These are phyloP conservation scores for Lordiphosa fenestrarum DNA, from an alignment of 2,888 invertebrate genomes.

Conservation along the genomic window DNA sequence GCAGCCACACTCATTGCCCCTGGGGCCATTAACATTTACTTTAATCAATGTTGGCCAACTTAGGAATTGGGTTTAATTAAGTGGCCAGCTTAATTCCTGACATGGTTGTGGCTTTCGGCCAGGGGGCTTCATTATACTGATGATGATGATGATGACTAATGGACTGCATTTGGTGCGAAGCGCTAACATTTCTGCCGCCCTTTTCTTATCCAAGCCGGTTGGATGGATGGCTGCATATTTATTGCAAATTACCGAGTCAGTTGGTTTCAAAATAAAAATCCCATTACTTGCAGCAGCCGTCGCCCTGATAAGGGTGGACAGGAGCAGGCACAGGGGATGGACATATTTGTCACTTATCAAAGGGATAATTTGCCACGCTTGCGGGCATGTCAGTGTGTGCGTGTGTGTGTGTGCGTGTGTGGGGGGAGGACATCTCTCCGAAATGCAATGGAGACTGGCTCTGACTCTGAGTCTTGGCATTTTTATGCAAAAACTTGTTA, in stretches of 20 bases:
- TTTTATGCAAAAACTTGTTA: constrained; percentile 71
- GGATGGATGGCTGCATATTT: constrained; percentile 54
- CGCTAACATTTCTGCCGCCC: background rate
- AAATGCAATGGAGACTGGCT: constrained; percentile 36
- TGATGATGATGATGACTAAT: constrained; percentile 16
- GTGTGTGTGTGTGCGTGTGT: too few species aligned
- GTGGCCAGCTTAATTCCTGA: constrained; percentile 15
- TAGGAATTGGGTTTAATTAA: constrained; percentile 19
- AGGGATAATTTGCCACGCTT: constrained; percentile 71
- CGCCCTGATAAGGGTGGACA: constrained; percentile 51
- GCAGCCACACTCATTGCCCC: background rate
- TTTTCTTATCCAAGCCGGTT: constrained; percentile 15
- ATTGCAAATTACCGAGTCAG: constrained; percentile 65
- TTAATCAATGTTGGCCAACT: background rate
- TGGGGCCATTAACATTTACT: constrained; percentile 12
- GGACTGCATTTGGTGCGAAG: constrained; percentile 1
- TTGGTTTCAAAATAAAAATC: constrained; percentile 55
- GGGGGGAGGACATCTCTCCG: constrained; percentile 10
- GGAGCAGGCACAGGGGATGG: background rate
- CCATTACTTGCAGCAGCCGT: constrained; percentile 67
- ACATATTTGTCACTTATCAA: constrained; percentile 72
- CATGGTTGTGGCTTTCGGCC: background rate
- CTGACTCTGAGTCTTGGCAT: constrained; percentile 50
- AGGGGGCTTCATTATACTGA: background rate
- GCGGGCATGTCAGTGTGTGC: constrained; percentile 35